Percentiles rank a stretch among this genome's conserved stretches.
These are phyloP conservation scores for Autographa gamma DNA, from an alignment of 2,888 invertebrate genomes.

Conservation along the genomic window DNA sequence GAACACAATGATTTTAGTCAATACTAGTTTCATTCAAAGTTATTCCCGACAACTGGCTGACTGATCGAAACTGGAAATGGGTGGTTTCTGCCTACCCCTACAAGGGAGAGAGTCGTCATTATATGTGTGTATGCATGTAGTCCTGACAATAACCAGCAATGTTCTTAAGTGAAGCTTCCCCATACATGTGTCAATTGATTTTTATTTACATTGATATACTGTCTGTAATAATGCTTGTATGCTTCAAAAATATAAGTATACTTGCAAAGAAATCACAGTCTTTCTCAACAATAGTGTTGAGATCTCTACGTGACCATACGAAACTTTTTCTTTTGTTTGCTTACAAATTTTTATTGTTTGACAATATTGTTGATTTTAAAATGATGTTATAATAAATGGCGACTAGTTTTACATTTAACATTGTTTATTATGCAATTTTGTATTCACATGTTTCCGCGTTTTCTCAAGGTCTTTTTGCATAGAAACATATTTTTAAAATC, in stretches of 20 bases:
- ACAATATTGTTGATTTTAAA: conserved; percentile 9
- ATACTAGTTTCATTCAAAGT: not conserved
- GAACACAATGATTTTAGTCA: not conserved
- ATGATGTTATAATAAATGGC: not conserved
- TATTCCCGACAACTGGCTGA: no score
- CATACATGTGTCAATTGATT: no score
- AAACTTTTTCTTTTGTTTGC: conserved; percentile 12
- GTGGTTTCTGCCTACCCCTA: no score
- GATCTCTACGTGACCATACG: conserved; percentile 27
- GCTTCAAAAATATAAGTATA: not conserved
- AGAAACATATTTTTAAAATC: not conserved
- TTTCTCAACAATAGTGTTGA: conserved; percentile 5
- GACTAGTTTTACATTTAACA: not conserved
- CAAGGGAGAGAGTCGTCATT: no score
- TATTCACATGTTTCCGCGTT: not conserved
- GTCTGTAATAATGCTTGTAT: no score
- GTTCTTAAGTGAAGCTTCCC: no score
- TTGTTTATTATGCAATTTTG: not conserved
- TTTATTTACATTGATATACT: no score
- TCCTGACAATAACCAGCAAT: no score
- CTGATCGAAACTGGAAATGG: no score
- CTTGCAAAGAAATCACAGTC: conserved; percentile 12
- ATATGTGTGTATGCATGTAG: no score
- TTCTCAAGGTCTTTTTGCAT: not conserved
- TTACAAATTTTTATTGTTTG: conserved; percentile 9